Base-by-base conservation (phyloP, 2,888 invertebrate genomes). In the Crioceris asparagi region DNA sequence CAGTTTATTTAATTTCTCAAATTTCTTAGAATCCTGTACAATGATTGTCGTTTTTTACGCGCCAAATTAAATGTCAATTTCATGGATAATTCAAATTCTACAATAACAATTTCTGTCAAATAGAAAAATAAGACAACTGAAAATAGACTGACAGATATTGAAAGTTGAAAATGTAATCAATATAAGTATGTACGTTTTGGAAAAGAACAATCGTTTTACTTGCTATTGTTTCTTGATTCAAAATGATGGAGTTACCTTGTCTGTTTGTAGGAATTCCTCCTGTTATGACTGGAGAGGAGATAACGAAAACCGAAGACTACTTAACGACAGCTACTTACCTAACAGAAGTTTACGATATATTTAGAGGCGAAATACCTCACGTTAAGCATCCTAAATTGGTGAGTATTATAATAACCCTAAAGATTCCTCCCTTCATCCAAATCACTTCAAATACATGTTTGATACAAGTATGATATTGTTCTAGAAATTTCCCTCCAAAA, bases 291-390 rank as follows among this genome's bases (percentile, higher is more conserved):
- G 79, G 84, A 1, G 74, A 76, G 51, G 90, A 91, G 54, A 81
- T 83, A 62, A 73, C 75, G 4, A 71, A 75, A 33, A 77, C 73
- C 51, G 73, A 80, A 46, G 87, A 88, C 57, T 77, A 77, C 46
- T 65, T 79, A 31, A 75, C 79, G 26, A 75, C 88, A 66, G 76
- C 90, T 12, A 78, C 83, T 35, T 94, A 93, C 61, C 69, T 94
- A 43, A 79, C 84, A 32, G 84, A 90, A 62, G 80, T 94, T 44
- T 92, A 92, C 65, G 81, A 85, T 60, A 79, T 80, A 36, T 93
- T 94, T 69, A 80, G 88, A 52, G 87, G 91, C 30, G 91, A 93
- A 65, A 86, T 91, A 53, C 91, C 92, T 4, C 79, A 82, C 53
- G 73, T 82, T 40, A 81, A 79, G 56, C 79, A 81, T 63, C 76